Percentiles rank a stretch among this genome's conserved stretches.
These are phyloP conservation scores for Taurulus bubalis DNA, from an alignment of 2,113 vertebrate species.

Conservation along the genomic window DNA sequence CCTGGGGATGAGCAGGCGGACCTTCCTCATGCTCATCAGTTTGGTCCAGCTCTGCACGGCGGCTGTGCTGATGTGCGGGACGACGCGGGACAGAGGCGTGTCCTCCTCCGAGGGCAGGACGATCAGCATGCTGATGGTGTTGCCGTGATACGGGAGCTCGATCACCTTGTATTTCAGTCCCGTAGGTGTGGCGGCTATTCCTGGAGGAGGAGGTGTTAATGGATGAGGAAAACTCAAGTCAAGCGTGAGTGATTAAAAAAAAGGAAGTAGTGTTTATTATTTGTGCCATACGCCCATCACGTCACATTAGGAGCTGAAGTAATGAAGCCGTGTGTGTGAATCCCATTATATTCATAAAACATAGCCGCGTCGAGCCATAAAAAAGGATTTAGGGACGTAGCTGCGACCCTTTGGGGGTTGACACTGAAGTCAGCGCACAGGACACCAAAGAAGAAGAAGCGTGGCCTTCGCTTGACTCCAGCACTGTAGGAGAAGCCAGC, in stretches of 20 bases:
- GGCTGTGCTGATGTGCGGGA: constrained; percentile 92
- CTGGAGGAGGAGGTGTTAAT: constrained; percentile 73
- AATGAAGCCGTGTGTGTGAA: constrained; percentile 12
- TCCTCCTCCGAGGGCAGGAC: constrained; percentile 87
- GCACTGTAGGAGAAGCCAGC: constrained; percentile 15
- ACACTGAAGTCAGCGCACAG: too few species aligned
- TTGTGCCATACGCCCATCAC: neutral
- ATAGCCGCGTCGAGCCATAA: too few species aligned
- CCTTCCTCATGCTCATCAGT: constrained; percentile 88
- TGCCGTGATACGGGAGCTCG: constrained; percentile 93
- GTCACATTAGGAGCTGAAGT: neutral
- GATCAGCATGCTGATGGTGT: constrained; percentile 93
- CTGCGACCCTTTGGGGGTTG: too few species aligned
- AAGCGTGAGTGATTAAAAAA: too few species aligned
- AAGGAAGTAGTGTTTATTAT: neutral
- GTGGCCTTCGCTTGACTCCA: neutral
- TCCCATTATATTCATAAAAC: neutral
- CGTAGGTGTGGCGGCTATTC: constrained; percentile 88
- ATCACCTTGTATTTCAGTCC: constrained; percentile 92
- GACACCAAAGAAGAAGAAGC: too few species aligned
- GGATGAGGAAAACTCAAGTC: neutral
- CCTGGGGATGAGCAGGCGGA: constrained; percentile 93
- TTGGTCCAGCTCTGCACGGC: constrained; percentile 91
- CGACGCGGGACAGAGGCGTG: constrained; percentile 85
- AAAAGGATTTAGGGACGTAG: too few species aligned